Evolutionary conservation across 1,140 invertebrate genomes (phyloP).

Genomic region (Solenopsis invicta): DNA sequence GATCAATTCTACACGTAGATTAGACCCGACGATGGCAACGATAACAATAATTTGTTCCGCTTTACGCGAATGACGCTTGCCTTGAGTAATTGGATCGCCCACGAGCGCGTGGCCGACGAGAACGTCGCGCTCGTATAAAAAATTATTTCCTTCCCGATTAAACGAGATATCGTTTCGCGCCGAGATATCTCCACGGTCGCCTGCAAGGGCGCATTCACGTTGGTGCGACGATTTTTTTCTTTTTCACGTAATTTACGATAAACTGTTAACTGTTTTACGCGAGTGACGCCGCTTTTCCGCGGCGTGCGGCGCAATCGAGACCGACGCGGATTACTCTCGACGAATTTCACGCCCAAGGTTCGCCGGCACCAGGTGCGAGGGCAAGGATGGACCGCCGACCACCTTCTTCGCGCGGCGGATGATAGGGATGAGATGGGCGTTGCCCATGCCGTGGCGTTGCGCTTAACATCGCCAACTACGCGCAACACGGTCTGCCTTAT

Average conservation of each 20-base stretch:
- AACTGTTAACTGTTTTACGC: not conserved
- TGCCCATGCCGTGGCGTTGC: conserved; percentile 27
- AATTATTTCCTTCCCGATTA: conserved; percentile 6
- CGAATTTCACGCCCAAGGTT: not conserved
- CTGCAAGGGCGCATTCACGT: not conserved
- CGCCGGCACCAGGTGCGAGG: not conserved
- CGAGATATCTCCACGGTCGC: not conserved
- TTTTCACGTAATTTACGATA: not conserved
- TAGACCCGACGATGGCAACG: conserved; percentile 41
- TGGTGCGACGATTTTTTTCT: not conserved
- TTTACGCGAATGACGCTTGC: conserved; percentile 30
- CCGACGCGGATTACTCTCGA: not conserved
- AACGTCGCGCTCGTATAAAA: not conserved
- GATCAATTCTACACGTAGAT: conserved; percentile 61
- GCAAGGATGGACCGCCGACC: not conserved
- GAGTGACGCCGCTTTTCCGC: not conserved
- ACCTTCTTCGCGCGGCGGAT: conserved; percentile 3
- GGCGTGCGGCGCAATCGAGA: not conserved
- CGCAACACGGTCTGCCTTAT: conserved; percentile 44
- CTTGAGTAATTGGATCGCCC: conserved; percentile 62
- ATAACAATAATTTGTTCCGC: conserved; percentile 61
- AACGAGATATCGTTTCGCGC: not conserved
- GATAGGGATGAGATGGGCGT: conserved; percentile 52
- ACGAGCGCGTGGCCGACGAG: not conserved
- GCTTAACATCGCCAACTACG: conserved; percentile 47